These are phyloP conservation scores for Eleginops maclovinus DNA, from an alignment of 2,113 vertebrate genomes.

Conservation along the genomic window DNA sequence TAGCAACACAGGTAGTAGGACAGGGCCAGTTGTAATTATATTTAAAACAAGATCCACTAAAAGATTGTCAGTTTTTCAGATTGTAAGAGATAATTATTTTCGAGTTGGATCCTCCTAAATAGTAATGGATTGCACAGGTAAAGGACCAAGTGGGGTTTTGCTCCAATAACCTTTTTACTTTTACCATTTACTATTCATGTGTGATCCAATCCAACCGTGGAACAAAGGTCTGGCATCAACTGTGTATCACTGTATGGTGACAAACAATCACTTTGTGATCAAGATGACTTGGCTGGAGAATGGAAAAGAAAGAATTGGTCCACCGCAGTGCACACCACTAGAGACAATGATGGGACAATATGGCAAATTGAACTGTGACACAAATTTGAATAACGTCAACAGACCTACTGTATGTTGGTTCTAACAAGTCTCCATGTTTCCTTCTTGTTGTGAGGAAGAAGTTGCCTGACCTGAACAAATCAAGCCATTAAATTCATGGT, in stretches of 20 bases:
- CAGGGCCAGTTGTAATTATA: neutral
- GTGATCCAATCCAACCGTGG: neutral
- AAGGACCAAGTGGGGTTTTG: neutral
- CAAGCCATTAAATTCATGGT: neutral
- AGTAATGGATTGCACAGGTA: neutral
- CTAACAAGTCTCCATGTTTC: neutral
- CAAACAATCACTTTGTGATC: conserved; percentile 2
- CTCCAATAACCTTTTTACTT: neutral
- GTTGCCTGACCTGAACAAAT: neutral
- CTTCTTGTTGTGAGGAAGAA: neutral
- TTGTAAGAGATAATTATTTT: neutral
- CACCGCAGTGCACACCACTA: neutral
- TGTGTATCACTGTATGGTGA: neutral
- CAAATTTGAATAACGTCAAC: neutral
- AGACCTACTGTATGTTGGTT: neutral
- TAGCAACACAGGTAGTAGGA: neutral
- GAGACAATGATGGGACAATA: neutral
- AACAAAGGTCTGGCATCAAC: neutral
- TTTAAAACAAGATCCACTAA: neutral
- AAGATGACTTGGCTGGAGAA: neutral
- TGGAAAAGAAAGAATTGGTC: neutral
- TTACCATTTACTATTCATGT: neutral
- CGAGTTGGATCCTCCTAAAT: neutral
- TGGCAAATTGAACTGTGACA: neutral
- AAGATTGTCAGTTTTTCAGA: neutral